Conservation (phyloP, 2,113 vertebrate genomes). For the Plotosus lineatus region DNA sequence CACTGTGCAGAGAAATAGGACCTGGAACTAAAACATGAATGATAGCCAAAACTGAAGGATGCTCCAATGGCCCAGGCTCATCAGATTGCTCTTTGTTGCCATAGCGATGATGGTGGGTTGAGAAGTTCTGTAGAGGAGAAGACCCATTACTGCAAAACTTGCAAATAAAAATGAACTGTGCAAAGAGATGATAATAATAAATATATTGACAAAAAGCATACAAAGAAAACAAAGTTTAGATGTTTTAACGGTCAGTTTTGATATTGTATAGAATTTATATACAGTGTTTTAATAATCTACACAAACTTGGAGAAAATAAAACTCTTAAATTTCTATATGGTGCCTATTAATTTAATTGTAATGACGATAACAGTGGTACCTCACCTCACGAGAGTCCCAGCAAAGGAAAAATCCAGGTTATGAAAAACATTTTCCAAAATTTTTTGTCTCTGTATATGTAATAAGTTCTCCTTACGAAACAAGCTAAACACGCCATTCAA, state of each 20-base stretch:
- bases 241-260: neutral
- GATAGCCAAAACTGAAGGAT: conserved; percentile 31
- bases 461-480: too few species aligned
- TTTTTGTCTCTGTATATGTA: too few species aligned
- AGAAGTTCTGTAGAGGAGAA: conserved; percentile 16
- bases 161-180: conserved; percentile 9
- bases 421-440: too few species aligned
- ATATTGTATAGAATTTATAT: neutral
- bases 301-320: neutral
- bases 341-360: neutral
- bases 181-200: neutral
- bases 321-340: neutral
- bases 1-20: neutral
- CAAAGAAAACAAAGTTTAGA: neutral
- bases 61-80: conserved; percentile 24
- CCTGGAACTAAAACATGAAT: conserved; percentile 28
- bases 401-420: too few species aligned
- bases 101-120: conserved; percentile 35
- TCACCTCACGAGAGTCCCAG: too few species aligned
- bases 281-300: too few species aligned
- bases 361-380: too few species aligned
- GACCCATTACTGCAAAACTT: conserved; percentile 9
- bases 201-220: conserved; percentile 17
- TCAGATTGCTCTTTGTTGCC: conserved; percentile 44
- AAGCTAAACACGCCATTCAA: too few species aligned